A percentile compares a stretch with the other conserved stretches of the same genome.
phyloP scores from a whole-genome alignment of 1,140 invertebrate genomes.

The Stegodyphus mimosarum region DNA sequence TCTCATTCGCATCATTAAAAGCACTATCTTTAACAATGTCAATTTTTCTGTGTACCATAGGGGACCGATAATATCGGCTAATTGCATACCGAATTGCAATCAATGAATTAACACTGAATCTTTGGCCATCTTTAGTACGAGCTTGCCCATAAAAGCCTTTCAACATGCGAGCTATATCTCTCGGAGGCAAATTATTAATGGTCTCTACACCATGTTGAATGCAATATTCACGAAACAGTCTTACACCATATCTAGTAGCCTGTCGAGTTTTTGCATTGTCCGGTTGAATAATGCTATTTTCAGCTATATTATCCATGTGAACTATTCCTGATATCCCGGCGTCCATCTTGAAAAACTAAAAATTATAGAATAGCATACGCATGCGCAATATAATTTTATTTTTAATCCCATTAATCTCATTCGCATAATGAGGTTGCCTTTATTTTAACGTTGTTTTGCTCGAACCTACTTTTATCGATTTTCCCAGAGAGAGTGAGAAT shows the following conservation, averaged over 20 bases:
- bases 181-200: constrained; percentile 56
- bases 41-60: constrained; percentile 60
- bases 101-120: constrained; percentile 63
- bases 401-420: constrained; percentile 61
- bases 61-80: constrained; percentile 62
- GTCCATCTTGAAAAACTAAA: constrained; percentile 61
- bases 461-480: constrained; percentile 59
- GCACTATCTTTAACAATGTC: constrained; percentile 62
- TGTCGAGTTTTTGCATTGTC: constrained; percentile 62
- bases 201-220: constrained; percentile 56
- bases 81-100: constrained; percentile 62
- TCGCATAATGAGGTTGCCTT: constrained; percentile 61
- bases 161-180: constrained; percentile 60
- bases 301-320: constrained; percentile 40
- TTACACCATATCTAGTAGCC: constrained; percentile 60
- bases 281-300: constrained; percentile 34
- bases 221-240: constrained; percentile 62
- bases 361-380: constrained; percentile 60
- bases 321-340: constrained; percentile 56
- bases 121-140: constrained; percentile 62
- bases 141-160: constrained; percentile 62
- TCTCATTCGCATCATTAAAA: constrained; percentile 62
- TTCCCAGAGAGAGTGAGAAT: constrained; percentile 29
- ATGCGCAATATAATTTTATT: constrained; percentile 62
- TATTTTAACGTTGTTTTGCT: constrained; percentile 56